Conservation (phyloP, 2,797 vertebrate genomes). For the Pangasius djambal region DNA sequence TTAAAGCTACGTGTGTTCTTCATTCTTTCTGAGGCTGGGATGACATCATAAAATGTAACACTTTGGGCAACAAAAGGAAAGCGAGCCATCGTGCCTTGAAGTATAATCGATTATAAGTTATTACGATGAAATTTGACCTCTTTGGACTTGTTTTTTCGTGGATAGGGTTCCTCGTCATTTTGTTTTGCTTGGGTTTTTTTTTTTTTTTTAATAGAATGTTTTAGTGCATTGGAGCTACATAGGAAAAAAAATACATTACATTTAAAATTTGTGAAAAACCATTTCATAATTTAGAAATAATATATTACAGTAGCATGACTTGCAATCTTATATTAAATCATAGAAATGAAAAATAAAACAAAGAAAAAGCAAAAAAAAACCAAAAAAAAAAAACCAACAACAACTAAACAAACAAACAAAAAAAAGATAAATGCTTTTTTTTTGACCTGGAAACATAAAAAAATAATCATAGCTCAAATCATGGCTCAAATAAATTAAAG, state of each 20-base stretch:
- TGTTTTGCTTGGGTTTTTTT: background rate
- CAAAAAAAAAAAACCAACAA: conserved; percentile 46
- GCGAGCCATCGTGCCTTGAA: background rate
- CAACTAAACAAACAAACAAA: conserved; percentile 5
- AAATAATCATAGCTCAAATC: conserved; percentile 64
- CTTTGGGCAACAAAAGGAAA: conserved; percentile 35
- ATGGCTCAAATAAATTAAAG: conserved; percentile 85
- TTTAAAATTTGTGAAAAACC: conserved; percentile 64
- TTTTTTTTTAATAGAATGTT: conserved; percentile 69
- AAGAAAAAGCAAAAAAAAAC: conserved; percentile 47
- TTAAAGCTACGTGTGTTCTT: conserved; percentile 55
- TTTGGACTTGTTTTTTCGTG: background rate
- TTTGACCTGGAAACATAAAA: conserved; percentile 58
- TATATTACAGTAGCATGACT: conserved; percentile 82
- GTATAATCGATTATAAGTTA: conserved; percentile 15
- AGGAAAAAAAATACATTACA: conserved; percentile 78
- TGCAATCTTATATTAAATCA: conserved; percentile 79
- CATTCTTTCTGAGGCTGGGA: conserved; percentile 35
- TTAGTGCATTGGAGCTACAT: conserved; percentile 85
- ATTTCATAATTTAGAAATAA: conserved; percentile 81
- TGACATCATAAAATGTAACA: conserved; percentile 47
- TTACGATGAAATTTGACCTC: background rate
- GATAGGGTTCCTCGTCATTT: background rate
- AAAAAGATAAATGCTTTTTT: conserved; percentile 64
- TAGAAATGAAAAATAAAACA: conserved; percentile 59